phyloP scores from a whole-genome alignment of 1,140 invertebrate species.

The Drosophila ohnishii region DNA sequence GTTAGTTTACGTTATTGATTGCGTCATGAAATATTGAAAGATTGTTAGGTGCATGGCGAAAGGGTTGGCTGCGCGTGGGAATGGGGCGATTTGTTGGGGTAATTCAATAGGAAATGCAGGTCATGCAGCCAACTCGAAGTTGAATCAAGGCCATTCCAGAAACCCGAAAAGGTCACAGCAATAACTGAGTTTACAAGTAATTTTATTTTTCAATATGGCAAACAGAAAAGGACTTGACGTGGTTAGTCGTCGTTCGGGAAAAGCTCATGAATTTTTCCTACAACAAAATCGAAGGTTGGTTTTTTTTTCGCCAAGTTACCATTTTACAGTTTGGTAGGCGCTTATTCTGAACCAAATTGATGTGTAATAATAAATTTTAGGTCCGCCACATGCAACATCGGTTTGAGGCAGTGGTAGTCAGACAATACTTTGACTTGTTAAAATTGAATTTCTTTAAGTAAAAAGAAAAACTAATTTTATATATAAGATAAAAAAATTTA shows the following conservation, averaged over 20 bases:
- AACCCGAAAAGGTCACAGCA: slow-evolving; percentile 42
- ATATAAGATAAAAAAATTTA: no score
- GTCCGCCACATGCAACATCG: no score
- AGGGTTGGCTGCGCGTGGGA: slow-evolving; percentile 20
- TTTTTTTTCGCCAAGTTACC: background rate
- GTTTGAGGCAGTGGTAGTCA: no score
- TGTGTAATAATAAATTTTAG: no score
- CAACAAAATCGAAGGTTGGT: background rate
- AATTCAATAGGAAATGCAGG: slow-evolving; percentile 47
- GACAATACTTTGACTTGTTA: no score
- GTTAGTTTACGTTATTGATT: slow-evolving; percentile 77
- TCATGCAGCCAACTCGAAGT: slow-evolving; percentile 45
- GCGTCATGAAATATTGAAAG: slow-evolving; percentile 78
- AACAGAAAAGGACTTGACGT: slow-evolving; percentile 18
- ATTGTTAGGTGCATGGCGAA: slow-evolving; percentile 51
- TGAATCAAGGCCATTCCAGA: slow-evolving; percentile 43
- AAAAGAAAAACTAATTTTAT: no score
- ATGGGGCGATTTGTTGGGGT: slow-evolving; percentile 4
- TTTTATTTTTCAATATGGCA: slow-evolving; percentile 18
- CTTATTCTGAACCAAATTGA: background rate
- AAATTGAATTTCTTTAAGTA: no score
- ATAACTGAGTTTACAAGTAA: slow-evolving; percentile 21
- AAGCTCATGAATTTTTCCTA: slow-evolving; percentile 3
- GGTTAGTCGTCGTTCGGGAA: slow-evolving; percentile 8
- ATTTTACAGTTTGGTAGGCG: background rate